Percentiles rank a stretch among this genome's conserved stretches.
phyloP scores from a whole-genome alignment of 2,113 vertebrate genomes.

The Tretioscincus oriximinensis region DNA sequence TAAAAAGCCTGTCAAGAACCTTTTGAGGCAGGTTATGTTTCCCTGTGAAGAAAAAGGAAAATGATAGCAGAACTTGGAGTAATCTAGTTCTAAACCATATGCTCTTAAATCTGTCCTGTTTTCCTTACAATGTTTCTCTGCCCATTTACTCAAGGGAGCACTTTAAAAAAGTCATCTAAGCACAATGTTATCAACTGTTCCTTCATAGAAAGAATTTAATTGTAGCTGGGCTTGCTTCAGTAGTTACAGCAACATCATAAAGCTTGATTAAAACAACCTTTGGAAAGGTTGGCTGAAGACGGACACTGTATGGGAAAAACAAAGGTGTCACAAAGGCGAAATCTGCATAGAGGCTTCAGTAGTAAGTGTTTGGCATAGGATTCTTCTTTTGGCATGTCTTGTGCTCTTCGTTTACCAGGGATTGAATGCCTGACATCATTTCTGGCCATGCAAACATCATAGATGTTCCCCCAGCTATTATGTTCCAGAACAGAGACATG shows the following conservation, averaged over 20 bases:
- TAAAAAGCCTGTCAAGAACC: not conserved
- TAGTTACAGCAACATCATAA: not conserved
- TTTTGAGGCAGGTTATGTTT: not conserved
- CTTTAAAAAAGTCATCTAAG: not conserved
- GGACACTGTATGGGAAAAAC: not conserved
- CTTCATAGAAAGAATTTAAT: not conserved
- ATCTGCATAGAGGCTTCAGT: too few species aligned
- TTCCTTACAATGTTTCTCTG: accelerated
- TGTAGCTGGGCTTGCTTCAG: slow-evolving; percentile 8
- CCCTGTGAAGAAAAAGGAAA: not conserved
- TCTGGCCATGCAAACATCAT: too few species aligned
- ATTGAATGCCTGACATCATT: too few species aligned
- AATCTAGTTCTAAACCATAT: not conserved
- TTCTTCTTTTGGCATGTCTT: too few species aligned
- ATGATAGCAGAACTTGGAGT: not conserved
- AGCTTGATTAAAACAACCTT: slow-evolving; percentile 7
- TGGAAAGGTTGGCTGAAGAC: not conserved
- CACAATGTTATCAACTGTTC: not conserved
- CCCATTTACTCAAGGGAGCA: not conserved
- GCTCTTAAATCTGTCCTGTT: accelerated
- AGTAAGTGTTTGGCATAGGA: too few species aligned
- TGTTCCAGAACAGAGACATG: too few species aligned
- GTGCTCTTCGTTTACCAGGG: too few species aligned
- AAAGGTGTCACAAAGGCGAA: too few species aligned
- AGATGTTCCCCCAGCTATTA: too few species aligned